Evolutionary conservation across 2,888 invertebrate species (phyloP).

Genomic region (Microplitis manilae): DNA sequence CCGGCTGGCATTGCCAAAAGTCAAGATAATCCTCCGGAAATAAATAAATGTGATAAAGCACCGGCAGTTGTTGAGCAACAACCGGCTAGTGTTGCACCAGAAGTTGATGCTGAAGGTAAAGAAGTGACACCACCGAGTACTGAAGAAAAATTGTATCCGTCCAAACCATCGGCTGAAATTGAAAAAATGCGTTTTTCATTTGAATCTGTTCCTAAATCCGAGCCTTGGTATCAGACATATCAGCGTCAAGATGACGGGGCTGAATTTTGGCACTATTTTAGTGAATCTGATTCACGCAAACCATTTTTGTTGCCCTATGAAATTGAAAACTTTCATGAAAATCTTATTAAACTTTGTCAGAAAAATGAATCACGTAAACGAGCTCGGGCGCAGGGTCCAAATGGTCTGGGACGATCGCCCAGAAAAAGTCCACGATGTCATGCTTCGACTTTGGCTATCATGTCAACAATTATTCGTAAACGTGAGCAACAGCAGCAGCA

Average conservation of each 20-base stretch:
- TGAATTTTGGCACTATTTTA: conserved; percentile 77
- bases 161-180: conserved; percentile 72
- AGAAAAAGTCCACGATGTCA: conserved; percentile 91
- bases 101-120: conserved; percentile 58
- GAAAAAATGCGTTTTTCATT: conserved; percentile 82
- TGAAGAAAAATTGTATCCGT: conserved; percentile 61
- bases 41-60: not conserved
- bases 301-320: conserved; percentile 85
- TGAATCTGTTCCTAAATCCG: conserved; percentile 81
- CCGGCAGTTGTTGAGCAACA: conserved; percentile 59
- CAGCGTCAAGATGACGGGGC: conserved; percentile 82
- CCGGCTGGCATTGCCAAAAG: conserved; percentile 69
- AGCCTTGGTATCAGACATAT: conserved; percentile 87
- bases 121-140: conserved; percentile 35
- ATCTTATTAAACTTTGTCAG: conserved; percentile 55
- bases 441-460: conserved; percentile 88
- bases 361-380: conserved; percentile 51
- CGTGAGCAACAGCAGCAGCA: conserved; percentile 61
- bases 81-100: conserved; percentile 57
- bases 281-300: conserved; percentile 75
- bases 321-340: conserved; percentile 73
- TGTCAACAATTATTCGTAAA: conserved; percentile 72
- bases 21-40: conserved; percentile 44
- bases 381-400: conserved; percentile 48
- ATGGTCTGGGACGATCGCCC: conserved; percentile 75